Base-by-base conservation (phyloP, 2,113 vertebrate species). In the Arenaria interpres region DNA sequence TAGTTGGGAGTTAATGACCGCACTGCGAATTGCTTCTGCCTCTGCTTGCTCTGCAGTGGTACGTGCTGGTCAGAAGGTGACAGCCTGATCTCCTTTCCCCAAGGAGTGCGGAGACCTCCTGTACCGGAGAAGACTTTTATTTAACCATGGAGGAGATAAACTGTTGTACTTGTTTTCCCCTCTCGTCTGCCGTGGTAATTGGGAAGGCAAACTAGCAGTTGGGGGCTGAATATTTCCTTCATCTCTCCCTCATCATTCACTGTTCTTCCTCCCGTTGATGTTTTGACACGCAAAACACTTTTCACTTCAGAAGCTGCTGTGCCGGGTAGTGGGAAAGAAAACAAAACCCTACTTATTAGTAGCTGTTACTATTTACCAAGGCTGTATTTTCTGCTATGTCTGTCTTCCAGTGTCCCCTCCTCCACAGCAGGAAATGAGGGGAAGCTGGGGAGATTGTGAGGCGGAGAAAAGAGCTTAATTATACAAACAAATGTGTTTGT, bases 361-460 rank as follows among this genome's bases (percentile, higher is more conserved):
- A 77, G 92, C 83, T 92, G 75, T 73, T 93, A 11, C 53, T 66
- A 22, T 80, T 85, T 88, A 68, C 66, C 84, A 75, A 82, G 68
- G 85, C 82, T 86, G 17, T 50, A 37, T 93, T 88, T 93, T 83
- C 90, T 92, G 62, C 92, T 81, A 1, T 5, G 24, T 45, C 60
- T 91, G 27, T 48, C 60, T 91, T 89, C 64, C 74, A 93, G 74
- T 73, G 12, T 43, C 25, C n/a, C 78, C 95, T 95, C 90, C 96
- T 94, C 94, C 82, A 35, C 88, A 69, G 74, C 85, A 86, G 92
- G 95, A 93, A 94, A 92, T 92, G 95, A 92, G 82, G 57, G 71
- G 85, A 69, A 68, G 85, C 60, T 75, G 84, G 69, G 85, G 90
- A 75, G 51, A 57, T 35, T 3, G 0, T 37, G 5, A 93, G 35